Base-by-base conservation (phyloP, 2,797 vertebrate genomes). In the Myiotriccus ornatus region DNA sequence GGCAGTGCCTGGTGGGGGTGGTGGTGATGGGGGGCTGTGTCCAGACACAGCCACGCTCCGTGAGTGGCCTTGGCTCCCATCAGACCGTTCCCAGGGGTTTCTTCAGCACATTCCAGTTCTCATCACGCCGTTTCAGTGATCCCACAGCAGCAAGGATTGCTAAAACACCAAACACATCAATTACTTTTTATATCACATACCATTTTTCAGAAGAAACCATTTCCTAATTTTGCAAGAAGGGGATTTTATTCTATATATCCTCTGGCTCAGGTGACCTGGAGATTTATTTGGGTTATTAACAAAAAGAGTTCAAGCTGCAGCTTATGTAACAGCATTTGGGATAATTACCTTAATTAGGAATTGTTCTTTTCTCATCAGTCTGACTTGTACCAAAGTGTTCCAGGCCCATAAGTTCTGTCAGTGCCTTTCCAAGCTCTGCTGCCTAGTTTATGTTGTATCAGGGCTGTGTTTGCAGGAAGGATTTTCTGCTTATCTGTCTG, bases 401-500 rank as follows among this genome's bases (percentile, higher is more conserved):
- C 39, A 52, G 80, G 55, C 68, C 15, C 14, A 0, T 37, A 62
- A 63, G 82, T 87, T 75, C 25, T 46, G 87, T 64, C 52, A 18
- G 35, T 68, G 69, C 68, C 75, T 37, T 69, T 84, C 82, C 81
- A 80, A 84, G 63, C 35, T 47, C 52, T 49, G 52, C 74, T 7
- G 32, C 53, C 6, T 27, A 32, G 64, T 77, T 93, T 62, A n/a
- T 19, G 32, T 55, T 78, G 16, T 81, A 90, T 87, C 89, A 53
- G 83, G 91, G 91, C 34, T 35, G 59, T 87, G 91, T 96, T 94
- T 92, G 91, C 90, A 62, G 93, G 94, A 79, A 91, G 96, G 97
- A 96, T 97, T 98, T 97, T 91, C 96, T 46, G 86, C 97, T 97
- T 97, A 93, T 97, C 97, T 97, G 81, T 63, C 95, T 68, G 73